Conservation (phyloP, 2,113 vertebrate species). For the Zosterops borbonicus region DNA sequence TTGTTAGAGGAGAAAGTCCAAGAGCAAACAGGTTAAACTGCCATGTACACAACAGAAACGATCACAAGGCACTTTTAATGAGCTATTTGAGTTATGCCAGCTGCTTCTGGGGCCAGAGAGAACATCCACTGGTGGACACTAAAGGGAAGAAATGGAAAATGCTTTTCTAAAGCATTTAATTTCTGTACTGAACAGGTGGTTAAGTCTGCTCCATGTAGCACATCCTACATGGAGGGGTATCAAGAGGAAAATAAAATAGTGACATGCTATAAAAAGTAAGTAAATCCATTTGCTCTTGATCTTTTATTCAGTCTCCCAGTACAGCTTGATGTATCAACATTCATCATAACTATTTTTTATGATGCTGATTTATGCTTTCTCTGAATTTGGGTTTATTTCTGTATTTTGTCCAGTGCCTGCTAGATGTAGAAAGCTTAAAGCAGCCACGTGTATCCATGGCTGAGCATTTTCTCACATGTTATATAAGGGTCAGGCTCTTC, state of each 20-base stretch:
- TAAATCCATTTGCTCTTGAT: background rate
- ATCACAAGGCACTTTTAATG: background rate
- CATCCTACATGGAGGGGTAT: background rate
- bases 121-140: background rate
- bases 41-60: background rate
- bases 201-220: background rate
- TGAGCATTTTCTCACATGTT: background rate
- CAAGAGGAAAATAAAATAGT: background rate
- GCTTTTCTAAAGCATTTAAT: background rate
- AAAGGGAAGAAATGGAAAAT: background rate
- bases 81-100: background rate
- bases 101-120: background rate
- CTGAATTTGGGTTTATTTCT: background rate
- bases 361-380: background rate
- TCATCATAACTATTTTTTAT: background rate
- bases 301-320: background rate
- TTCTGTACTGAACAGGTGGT: background rate
- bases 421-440: background rate
- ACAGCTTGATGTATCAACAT: background rate
- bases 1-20: background rate
- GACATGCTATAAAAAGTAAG: background rate
- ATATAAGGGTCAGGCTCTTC: background rate
- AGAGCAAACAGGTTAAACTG: slow-evolving; percentile 24
- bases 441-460: rapidly evolving
- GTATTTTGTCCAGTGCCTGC: background rate